Evolutionary conservation across 2,888 invertebrate genomes (phyloP).

Genomic region (Melolontha melolontha): DNA sequence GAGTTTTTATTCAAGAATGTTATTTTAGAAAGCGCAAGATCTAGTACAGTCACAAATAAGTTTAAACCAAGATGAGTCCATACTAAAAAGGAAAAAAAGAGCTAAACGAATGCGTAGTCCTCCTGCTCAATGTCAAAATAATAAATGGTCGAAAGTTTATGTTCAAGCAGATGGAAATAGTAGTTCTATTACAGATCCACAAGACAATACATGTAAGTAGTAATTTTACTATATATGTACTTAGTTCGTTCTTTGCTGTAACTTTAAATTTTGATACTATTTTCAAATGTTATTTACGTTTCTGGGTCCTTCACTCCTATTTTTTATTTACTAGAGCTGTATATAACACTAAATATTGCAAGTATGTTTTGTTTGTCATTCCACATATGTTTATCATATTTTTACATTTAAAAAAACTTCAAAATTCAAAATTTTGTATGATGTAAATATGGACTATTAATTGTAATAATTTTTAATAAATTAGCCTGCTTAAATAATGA

Average conservation of each 20-base stretch:
- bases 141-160: constrained; percentile 59
- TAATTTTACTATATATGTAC: background rate
- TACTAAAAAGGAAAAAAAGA: constrained; percentile 47
- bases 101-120: constrained; percentile 63
- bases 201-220: constrained; percentile 37
- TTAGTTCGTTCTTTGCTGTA: background rate
- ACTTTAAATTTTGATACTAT: background rate
- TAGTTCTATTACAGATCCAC: constrained; percentile 37
- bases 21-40: constrained; percentile 38
- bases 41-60: constrained; percentile 28
- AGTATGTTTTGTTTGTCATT: no score
- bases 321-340: no score
- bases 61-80: constrained; percentile 59
- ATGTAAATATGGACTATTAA: no score
- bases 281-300: constrained; percentile 1
- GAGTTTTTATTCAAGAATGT: background rate
- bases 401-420: no score
- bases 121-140: constrained; percentile 60
- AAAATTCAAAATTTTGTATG: no score
- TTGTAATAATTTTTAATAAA: no score
- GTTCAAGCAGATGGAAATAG: constrained; percentile 55
- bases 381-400: no score
- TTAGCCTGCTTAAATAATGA: no score
- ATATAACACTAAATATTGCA: no score
- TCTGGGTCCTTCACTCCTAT: no score